Evolutionary conservation across 2,888 invertebrate species (phyloP), one percentile per base, ranked within the genome.

Genomic region (Agrochola lota): DNA sequence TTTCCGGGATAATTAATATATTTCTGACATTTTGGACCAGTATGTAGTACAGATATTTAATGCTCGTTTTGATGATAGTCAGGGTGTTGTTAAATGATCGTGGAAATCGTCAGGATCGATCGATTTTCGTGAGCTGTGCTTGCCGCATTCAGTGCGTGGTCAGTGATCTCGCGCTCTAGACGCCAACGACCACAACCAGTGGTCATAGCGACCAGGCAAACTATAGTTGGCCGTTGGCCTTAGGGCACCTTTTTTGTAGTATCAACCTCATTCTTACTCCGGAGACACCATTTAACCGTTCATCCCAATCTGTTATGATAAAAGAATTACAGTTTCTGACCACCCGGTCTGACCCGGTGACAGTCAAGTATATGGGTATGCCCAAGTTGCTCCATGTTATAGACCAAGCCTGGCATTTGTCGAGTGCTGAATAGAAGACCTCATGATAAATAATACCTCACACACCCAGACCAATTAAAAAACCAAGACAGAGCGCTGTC

Each of bases 1-100:
- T 67, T 77, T 78, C 67, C 30, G 9, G n/a, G 49, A 49, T 67
- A 76, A 26, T 76, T 60, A 67, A 20, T 77, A 40, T 57, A 46
- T 8, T 7, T 35, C 35, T 9, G 20, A 0, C n/a, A 57, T 57
- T 57, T 76, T 26, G 63, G 8, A 35, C 4, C 35, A 26, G 15
- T 57, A 57, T 20, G 20, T 52, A 30, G 26, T 30, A 43, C 7
- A 43, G 75, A 52, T 52, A 52, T 62, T 30, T 26, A 73, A n/a
- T 23, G 20, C 35, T 17, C 40, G 17, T 40, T 52, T 30, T 60
- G 23, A 17, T 49, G 3, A 40, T 60, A 26, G 60, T 60, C 17
- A 59, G 57, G 8, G 1, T n/a, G 20, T 73, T 59, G 6, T n/a
- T n/a, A 12, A 30, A 43, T 30, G 8, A 55, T 1, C 8, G 26